These are phyloP conservation scores for Oceanodroma leucorhoa DNA, from an alignment of 2,797 vertebrate species.

Conservation along the genomic window DNA sequence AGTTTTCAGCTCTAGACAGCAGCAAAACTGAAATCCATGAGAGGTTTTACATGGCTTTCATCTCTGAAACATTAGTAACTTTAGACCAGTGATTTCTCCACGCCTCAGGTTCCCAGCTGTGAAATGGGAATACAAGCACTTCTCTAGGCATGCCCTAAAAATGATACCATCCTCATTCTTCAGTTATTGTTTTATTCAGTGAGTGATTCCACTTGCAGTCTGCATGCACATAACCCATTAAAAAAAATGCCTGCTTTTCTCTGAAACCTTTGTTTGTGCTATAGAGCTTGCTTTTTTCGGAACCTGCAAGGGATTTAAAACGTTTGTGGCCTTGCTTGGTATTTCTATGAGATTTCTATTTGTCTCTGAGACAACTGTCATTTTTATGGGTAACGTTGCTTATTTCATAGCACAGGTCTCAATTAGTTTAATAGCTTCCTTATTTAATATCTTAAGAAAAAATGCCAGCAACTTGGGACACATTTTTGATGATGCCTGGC, in stretches of 20 bases:
- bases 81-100: neutral
- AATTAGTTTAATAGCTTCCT: neutral
- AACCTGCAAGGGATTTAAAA: neutral
- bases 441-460: neutral
- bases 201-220: neutral
- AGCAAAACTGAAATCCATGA: neutral
- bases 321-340: neutral
- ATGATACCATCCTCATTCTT: neutral
- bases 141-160: neutral
- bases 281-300: neutral
- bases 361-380: neutral
- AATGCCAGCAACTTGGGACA: fast-evolving
- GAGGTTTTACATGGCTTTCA: neutral
- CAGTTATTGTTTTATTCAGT: neutral
- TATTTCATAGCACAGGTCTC: neutral
- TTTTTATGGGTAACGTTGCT: neutral
- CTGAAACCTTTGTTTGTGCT: neutral
- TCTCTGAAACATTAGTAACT: neutral
- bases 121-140: neutral
- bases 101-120: neutral
- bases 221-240: neutral
- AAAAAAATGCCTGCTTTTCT: neutral
- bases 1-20: neutral
- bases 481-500: neutral
- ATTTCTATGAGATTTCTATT: neutral